Percentiles rank a stretch among this genome's conserved stretches.
Conservation (phyloP, 64 coral and sea anemone species). For the Actinia equina region DNA sequence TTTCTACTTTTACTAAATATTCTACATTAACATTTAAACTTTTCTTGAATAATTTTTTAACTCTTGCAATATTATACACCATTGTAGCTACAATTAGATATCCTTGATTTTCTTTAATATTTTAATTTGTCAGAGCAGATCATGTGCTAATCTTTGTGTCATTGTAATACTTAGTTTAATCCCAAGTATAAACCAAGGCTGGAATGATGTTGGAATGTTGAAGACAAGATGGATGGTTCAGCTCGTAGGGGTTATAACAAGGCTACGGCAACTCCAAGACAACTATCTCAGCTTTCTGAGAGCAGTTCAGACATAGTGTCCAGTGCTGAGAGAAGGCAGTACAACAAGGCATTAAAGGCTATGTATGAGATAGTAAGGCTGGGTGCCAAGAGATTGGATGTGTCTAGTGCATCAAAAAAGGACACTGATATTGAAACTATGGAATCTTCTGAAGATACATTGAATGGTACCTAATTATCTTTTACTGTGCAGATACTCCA, state of each 20-base stretch:
- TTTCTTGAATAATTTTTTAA: too few species aligned
- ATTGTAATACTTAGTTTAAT: background rate
- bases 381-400: slow-evolving; percentile 58
- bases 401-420: slow-evolving; percentile 7
- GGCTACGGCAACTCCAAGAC: background rate
- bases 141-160: too few species aligned
- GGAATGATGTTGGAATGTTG: background rate
- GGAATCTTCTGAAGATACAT: slow-evolving; percentile 48
- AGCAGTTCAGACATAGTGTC: slow-evolving; percentile 36
- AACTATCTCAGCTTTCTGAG: background rate
- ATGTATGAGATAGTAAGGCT: slow-evolving; percentile 91
- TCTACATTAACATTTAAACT: background rate
- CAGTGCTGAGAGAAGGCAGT: slow-evolving; percentile 77
- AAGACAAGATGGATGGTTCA: background rate
- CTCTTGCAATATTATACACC: too few species aligned
- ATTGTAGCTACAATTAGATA: too few species aligned
- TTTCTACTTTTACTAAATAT: background rate
- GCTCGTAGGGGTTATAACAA: background rate
- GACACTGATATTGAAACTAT: slow-evolving; percentile 38
- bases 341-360: slow-evolving; percentile 90
- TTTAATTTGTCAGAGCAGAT: too few species aligned
- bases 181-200: background rate
- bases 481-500: background rate
- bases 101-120: too few species aligned
- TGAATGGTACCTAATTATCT: background rate